Conservation (phyloP, 2,113 vertebrate species). For the Cavia aperea region DNA sequence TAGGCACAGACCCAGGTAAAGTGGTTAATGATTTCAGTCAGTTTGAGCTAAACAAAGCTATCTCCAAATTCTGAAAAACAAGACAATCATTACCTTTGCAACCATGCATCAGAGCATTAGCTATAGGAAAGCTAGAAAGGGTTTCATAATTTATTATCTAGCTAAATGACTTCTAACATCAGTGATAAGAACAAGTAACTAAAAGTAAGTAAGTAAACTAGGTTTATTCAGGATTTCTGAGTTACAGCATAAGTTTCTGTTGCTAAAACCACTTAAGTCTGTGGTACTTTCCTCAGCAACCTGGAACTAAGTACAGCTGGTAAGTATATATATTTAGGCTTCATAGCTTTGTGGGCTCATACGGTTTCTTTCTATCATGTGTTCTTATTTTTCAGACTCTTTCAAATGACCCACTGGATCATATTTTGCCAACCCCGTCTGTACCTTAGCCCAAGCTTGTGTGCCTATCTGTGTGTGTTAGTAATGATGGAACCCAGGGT, state of each 20-base stretch:
- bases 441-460: too few relatives aligned
- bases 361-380: not conserved
- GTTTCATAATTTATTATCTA: not conserved
- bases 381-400: not conserved
- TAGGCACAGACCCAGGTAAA: not conserved
- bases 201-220: not conserved
- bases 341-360: not conserved
- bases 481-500: not conserved
- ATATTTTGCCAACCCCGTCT: not conserved
- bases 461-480: not conserved
- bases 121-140: not conserved
- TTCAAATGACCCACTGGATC: not conserved
- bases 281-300: not conserved
- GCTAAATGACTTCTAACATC: not conserved
- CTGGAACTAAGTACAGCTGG: not conserved
- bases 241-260: not conserved
- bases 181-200: not conserved
- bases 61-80: not conserved
- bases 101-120: not conserved
- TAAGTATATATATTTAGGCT: not conserved
- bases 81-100: not conserved
- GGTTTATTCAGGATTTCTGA: not conserved
- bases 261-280: not conserved
- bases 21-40: not conserved
- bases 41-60: not conserved